Percentiles rank a stretch among this genome's conserved stretches.
These are phyloP conservation scores for Elanus axillaris DNA, from an alignment of 2,113 vertebrate species.

Conservation along the genomic window DNA sequence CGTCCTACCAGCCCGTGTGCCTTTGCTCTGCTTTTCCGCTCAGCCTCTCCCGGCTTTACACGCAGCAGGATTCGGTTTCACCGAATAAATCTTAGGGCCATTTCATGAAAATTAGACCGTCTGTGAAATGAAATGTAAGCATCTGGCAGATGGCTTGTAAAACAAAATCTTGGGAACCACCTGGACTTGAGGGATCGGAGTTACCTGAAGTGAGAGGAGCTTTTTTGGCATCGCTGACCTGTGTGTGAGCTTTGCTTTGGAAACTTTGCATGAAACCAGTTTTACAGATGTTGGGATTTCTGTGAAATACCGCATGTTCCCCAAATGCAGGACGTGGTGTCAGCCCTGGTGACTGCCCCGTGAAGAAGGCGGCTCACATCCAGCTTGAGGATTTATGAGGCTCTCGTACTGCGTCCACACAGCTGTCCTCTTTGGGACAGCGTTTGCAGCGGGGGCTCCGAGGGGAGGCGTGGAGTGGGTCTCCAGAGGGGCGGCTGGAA, in stretches of 20 bases:
- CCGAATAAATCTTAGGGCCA: slow-evolving; percentile 32
- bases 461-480: not conserved
- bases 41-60: not conserved
- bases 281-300: not conserved
- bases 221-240: not conserved
- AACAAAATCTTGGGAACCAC: slow-evolving; percentile 48
- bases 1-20: rapidly evolving
- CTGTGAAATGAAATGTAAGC: slow-evolving; percentile 37
- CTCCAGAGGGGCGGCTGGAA: not conserved
- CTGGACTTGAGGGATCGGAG: slow-evolving; percentile 39
- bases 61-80: slow-evolving; percentile 17
- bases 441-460: rapidly evolving
- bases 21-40: not conserved
- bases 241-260: not conserved
- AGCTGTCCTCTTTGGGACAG: not conserved
- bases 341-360: not conserved
- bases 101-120: slow-evolving; percentile 41
- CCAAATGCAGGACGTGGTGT: not conserved
- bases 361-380: not conserved
- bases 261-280: not conserved
- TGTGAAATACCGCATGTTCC: not conserved
- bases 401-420: not conserved
- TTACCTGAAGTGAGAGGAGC: not conserved
- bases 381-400: not conserved
- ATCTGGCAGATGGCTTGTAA: slow-evolving; percentile 65